Percentiles rank a stretch among this genome's conserved stretches.
These are phyloP conservation scores for Stegodyphus mimosarum DNA, from an alignment of 1,140 invertebrate genomes.

Conservation along the genomic window DNA sequence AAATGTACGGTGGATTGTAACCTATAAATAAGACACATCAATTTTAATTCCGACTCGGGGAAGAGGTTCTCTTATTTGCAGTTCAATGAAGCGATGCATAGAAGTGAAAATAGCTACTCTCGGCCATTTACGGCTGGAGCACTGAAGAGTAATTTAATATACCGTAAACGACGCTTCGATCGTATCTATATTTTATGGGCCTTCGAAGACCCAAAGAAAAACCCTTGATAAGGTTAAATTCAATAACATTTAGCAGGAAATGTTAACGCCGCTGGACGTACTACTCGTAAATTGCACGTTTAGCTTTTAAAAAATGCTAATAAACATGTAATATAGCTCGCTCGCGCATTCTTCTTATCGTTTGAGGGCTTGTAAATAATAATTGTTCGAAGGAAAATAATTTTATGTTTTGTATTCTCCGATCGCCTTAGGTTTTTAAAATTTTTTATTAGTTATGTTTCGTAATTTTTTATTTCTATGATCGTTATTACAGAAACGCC, in stretches of 20 bases:
- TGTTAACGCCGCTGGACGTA: slow-evolving; percentile 7
- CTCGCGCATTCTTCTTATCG: neutral
- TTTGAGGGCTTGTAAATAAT: slow-evolving; percentile 2
- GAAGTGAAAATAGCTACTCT: slow-evolving; percentile 6
- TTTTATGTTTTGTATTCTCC: neutral
- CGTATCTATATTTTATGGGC: slow-evolving; percentile 47
- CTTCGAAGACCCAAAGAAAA: slow-evolving; percentile 28
- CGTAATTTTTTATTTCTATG: too few relatives aligned
- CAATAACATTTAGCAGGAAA: slow-evolving; percentile 52
- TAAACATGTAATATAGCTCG: slow-evolving; percentile 16
- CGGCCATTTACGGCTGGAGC: slow-evolving; percentile 11
- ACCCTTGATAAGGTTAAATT: slow-evolving; percentile 36
- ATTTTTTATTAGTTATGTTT: neutral
- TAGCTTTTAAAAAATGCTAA: slow-evolving; percentile 24
- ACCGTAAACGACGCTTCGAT: slow-evolving; percentile 32
- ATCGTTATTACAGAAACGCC: too few relatives aligned
- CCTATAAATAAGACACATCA: too few relatives aligned
- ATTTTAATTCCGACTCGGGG: too few relatives aligned
- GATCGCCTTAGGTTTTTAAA: neutral
- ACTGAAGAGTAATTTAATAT: slow-evolving; percentile 55
- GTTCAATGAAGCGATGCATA: neutral
- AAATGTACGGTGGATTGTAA: too few relatives aligned
- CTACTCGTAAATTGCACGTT: slow-evolving; percentile 1
- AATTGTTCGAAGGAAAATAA: neutral
- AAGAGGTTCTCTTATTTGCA: too few relatives aligned